phyloP scores from a whole-genome alignment of 2,113 vertebrate genomes.

The Leptosomus discolor region DNA sequence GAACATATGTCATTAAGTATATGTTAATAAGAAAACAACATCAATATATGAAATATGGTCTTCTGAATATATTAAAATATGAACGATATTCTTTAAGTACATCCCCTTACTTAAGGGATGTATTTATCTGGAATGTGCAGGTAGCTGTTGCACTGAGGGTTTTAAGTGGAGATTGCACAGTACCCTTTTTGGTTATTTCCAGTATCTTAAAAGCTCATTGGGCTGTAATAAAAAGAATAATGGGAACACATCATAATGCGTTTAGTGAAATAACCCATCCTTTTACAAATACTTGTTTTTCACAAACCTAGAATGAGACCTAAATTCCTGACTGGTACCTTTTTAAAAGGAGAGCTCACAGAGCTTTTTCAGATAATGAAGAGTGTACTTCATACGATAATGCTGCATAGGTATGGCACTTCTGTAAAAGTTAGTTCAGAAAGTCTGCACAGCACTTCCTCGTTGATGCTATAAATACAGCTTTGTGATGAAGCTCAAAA shows the following conservation, averaged over 20 bases:
- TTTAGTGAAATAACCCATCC: background rate
- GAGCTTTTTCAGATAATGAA: background rate
- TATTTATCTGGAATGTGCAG: background rate
- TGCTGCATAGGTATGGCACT: background rate
- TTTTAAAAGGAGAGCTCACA: background rate
- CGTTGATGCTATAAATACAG: conserved; percentile 20
- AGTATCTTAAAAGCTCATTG: background rate
- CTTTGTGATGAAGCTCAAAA: conserved; percentile 52
- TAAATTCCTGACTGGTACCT: background rate
- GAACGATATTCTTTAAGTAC: background rate
- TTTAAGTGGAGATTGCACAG: background rate
- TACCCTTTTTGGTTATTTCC: background rate
- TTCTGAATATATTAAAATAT: background rate
- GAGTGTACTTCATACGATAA: background rate
- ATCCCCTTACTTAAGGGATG: background rate
- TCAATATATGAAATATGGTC: background rate
- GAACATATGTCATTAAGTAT: rapidly evolving
- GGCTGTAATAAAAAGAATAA: background rate
- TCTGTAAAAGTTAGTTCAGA: background rate
- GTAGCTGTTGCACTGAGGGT: background rate
- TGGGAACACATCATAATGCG: rapidly evolving
- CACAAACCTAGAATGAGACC: background rate
- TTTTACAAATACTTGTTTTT: background rate
- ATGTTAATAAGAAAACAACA: background rate
- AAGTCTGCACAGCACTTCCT: conserved; percentile 17